Evolutionary conservation across 1,140 invertebrate genomes (phyloP).

Genomic region (Acromyrmex charruanus): DNA sequence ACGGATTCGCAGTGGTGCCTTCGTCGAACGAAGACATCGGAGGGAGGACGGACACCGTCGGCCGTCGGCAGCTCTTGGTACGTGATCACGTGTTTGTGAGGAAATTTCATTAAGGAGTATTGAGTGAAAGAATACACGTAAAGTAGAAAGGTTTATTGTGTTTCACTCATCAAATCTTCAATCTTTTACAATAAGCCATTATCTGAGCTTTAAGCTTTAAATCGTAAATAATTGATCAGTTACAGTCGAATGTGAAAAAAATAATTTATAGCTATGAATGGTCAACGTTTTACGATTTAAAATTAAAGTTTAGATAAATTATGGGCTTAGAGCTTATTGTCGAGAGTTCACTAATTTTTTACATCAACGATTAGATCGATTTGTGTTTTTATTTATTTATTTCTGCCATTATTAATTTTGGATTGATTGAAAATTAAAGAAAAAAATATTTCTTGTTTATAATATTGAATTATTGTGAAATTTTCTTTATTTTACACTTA

Average conservation of each 20-base stretch:
- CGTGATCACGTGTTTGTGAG: constrained; percentile 72
- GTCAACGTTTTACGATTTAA: no score
- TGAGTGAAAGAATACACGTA: neutral
- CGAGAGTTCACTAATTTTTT: neutral
- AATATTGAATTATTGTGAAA: neutral
- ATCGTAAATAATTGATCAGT: no score
- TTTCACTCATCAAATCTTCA: neutral
- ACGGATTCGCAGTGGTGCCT: constrained; percentile 66
- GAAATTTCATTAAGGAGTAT: neutral
- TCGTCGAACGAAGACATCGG: neutral
- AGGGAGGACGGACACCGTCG: constrained; percentile 53
- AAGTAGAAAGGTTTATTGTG: neutral
- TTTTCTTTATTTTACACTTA: neutral
- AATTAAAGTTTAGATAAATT: no score
- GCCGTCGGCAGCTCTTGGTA: constrained; percentile 79
- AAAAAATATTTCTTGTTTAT: neutral
- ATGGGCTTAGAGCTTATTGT: no score
- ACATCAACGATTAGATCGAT: neutral
- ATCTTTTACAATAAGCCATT: no score
- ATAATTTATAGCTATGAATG: no score
- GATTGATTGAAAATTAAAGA: neutral
- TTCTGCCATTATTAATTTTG: neutral
- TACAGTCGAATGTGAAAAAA: no score
- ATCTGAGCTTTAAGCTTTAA: no score
- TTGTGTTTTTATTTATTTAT: neutral